phyloP scores from a whole-genome alignment of 2,888 invertebrate species.

The Leucozona laternaria region DNA sequence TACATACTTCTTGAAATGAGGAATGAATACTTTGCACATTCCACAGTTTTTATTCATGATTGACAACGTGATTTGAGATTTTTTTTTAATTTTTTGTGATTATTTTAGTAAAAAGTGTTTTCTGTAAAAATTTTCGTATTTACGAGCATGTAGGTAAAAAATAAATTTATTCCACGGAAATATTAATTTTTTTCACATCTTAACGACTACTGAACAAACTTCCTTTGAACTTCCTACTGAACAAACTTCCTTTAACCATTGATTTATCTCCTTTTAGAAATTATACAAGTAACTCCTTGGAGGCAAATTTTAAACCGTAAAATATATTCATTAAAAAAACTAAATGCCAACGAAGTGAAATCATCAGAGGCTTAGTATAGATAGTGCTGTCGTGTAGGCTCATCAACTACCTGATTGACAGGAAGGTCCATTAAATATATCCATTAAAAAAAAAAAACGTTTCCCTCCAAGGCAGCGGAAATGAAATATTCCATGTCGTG shows the following conservation, averaged over 20 bases:
- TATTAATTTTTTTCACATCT: not conserved
- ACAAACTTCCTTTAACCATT: constrained; percentile 1
- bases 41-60: no score
- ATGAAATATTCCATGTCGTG: constrained; percentile 44
- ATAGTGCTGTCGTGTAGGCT: constrained; percentile 21
- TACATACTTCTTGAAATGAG: no score
- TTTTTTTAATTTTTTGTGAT: no score
- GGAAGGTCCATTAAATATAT: constrained; percentile 68
- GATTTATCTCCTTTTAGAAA: not conserved
- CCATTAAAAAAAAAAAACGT: constrained; percentile 51
- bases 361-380: not conserved
- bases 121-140: no score
- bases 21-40: no score
- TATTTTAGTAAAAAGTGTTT: no score
- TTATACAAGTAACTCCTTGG: not conserved
- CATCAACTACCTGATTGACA: constrained; percentile 69
- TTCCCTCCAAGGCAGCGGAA: constrained; percentile 61
- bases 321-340: not conserved
- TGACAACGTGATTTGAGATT: no score
- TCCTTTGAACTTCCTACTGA: not conserved
- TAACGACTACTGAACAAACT: not conserved
- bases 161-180: not conserved
- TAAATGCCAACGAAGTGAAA: constrained; percentile 46
- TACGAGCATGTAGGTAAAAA: not conserved
- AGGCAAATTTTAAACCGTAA: not conserved